phyloP scores from a whole-genome alignment of 2,797 vertebrate genomes.

The Gila robusta region DNA sequence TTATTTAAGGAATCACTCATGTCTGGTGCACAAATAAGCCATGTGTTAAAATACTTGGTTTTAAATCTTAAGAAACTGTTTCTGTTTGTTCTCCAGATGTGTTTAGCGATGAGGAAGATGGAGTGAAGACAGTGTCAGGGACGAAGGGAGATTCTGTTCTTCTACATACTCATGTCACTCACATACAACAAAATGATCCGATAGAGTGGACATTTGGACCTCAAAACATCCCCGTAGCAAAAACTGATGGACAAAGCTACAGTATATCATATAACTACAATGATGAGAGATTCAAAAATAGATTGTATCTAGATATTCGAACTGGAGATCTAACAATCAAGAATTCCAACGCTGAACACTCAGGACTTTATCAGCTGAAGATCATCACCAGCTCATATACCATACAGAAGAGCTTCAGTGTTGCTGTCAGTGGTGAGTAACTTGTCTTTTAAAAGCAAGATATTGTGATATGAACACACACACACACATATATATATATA shows the following conservation, averaged over 20 bases:
- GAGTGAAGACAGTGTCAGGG: not conserved
- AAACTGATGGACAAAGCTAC: not conserved
- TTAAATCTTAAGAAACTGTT: too few species aligned
- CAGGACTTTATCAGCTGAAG: not conserved
- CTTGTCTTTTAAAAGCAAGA: too few species aligned
- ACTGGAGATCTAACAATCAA: not conserved
- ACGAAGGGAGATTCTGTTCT: not conserved
- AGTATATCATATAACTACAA: not conserved
- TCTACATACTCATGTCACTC: not conserved
- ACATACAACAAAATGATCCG: not conserved
- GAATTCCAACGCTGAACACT: not conserved
- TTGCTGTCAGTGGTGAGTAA: not conserved
- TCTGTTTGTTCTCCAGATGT: not conserved
- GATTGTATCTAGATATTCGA: not conserved
- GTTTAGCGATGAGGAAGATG: not conserved
- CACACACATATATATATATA: fast-evolving
- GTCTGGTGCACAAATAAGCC: too few species aligned
- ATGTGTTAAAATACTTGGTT: too few species aligned
- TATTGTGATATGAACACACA: too few species aligned
- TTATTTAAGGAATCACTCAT: too few species aligned
- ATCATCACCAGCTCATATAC: not conserved
- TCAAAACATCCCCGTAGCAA: not conserved
- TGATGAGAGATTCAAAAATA: not conserved
- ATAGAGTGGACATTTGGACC: not conserved
- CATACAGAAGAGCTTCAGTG: not conserved